phyloP scores from a whole-genome alignment of 2,888 invertebrate genomes.

The Trissoscelio sp. region DNA sequence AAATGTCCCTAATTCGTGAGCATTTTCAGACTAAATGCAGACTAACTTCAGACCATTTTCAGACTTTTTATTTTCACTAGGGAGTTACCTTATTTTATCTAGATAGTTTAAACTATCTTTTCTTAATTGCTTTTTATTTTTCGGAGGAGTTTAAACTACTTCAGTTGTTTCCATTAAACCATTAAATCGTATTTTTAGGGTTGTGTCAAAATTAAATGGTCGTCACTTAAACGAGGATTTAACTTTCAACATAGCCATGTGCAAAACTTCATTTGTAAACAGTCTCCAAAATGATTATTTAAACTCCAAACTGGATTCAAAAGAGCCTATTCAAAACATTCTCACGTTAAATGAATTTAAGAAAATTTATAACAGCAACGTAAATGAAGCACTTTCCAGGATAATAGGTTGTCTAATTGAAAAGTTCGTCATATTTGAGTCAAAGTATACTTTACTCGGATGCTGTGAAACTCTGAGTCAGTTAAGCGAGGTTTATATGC shows the following conservation, averaged over 20 bases:
- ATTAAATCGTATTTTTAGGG: too few relatives aligned
- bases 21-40: too few relatives aligned
- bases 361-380: conserved; percentile 66
- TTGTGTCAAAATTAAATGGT: conserved; percentile 84
- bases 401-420: conserved; percentile 85
- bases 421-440: conserved; percentile 86
- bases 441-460: conserved; percentile 88
- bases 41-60: too few relatives aligned
- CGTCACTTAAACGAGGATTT: conserved; percentile 84
- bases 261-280: neutral
- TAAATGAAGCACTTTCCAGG: conserved; percentile 86
- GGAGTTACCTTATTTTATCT: too few relatives aligned
- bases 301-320: neutral
- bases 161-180: too few relatives aligned
- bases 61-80: too few relatives aligned
- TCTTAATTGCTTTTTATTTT: too few relatives aligned
- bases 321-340: conserved; percentile 65
- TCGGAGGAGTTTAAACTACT: too few relatives aligned
- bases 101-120: too few relatives aligned
- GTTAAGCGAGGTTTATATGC: conserved; percentile 87
- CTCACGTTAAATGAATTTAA: conserved; percentile 72
- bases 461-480: conserved; percentile 88
- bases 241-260: conserved; percentile 37
- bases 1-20: too few relatives aligned
- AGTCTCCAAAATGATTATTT: neutral